Conservation (phyloP, 2,113 vertebrate genomes). For the Nothoprocta perdicaria region DNA sequence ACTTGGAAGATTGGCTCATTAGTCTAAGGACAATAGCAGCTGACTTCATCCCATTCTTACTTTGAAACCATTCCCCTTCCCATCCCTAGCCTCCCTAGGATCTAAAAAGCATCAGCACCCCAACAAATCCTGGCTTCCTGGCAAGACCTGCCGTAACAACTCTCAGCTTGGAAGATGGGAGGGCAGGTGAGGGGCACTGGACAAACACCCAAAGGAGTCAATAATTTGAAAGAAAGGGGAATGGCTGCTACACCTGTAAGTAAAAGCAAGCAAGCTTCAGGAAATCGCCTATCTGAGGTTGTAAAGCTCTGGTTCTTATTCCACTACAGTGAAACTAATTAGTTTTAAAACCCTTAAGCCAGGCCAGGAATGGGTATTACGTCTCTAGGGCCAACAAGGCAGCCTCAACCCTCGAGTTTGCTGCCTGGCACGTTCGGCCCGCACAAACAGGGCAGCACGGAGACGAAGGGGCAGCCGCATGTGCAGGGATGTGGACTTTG, state of each 20-base stretch:
- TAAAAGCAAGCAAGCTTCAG: neutral
- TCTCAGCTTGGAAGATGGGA: neutral
- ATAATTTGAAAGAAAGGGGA: neutral
- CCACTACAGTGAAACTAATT: neutral
- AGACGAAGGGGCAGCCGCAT: neutral
- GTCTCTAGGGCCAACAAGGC: neutral
- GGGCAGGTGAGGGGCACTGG: no score
- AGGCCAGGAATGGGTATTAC: neutral
- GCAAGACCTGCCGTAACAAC: neutral
- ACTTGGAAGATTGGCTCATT: neutral
- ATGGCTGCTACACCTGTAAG: neutral
- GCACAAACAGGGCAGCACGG: rapidly evolving
- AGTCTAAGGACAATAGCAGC: rapidly evolving
- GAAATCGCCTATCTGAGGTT: neutral
- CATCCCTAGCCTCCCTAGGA: neutral
- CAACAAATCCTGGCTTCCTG: neutral
- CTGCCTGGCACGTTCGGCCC: rapidly evolving
- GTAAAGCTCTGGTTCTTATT: neutral
- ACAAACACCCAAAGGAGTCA: neutral
- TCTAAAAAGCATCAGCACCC: neutral
- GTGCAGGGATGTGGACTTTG: conserved; percentile 17
- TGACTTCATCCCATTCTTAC: neutral
- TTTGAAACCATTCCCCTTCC: neutral
- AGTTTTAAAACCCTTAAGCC: neutral
- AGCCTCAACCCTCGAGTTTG: rapidly evolving